Evolutionary conservation across 2,113 vertebrate genomes (phyloP), one percentile per base, ranked within the genome.

Genomic region (Chunga burmeisteri): DNA sequence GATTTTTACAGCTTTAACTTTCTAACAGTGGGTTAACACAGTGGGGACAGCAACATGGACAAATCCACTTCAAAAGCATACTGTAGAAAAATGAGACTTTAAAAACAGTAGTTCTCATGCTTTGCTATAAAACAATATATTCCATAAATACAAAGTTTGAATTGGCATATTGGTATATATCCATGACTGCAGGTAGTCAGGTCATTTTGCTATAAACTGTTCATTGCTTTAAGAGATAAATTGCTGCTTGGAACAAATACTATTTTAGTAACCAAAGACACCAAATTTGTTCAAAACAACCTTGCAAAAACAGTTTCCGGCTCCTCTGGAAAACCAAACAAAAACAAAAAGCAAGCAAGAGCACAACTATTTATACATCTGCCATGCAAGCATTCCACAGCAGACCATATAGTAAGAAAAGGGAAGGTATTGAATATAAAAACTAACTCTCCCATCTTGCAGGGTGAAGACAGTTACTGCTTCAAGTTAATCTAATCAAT

Each of bases 251-350:
- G 52, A 93, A 95, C 36, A 96, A 88, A 71, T 87, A 79, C 42
- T 94, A 74, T 85, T 95, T 91, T 71, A 79, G 91, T 72, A 81
- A 94, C 55, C 56, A 81, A 86, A 91, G 52, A 86, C 18, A 85
- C 14, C 29, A 71, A 71, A 7, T 81, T 74, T 63, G 47, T 91
- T 83, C 38, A 81, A 82, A 94, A 92, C 68, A 84, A 88, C 75
- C 61, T 81, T 91, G 47, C n/a, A 92, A 96, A 95, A 95, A 87
- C 38, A 89, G 79, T 91, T 83, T 84, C 66, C 78, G 30, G 32
- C 47, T 93, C 21, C 4, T 2, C 61, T 87, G 77, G 87, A 89
- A 93, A 92, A 91, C 44, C n/a, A 92, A 96, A 83, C 63, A 90
- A 80, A 93, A 95, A 7, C 11, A 75, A 63, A 92, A 71, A 63